Conservation (phyloP, 2,113 vertebrate species). For the Bambusicola thoracicus region DNA sequence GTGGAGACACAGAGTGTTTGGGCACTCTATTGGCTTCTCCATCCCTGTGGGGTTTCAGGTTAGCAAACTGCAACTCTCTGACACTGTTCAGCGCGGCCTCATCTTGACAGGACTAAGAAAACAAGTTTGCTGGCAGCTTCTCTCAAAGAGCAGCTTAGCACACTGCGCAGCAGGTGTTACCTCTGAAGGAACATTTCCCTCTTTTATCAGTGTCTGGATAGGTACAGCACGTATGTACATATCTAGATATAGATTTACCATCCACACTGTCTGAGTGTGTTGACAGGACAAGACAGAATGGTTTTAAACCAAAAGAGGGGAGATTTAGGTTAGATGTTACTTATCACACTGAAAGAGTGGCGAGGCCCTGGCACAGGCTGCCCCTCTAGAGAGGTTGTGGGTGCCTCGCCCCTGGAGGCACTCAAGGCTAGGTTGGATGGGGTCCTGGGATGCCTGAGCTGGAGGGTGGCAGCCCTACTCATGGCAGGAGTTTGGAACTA, state of each 20-base stretch:
- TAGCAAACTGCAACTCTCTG: background rate
- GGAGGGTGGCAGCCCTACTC: too few relatives aligned
- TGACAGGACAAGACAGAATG: too few relatives aligned
- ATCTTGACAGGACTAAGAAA: background rate
- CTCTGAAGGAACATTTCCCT: background rate
- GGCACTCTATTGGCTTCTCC: background rate
- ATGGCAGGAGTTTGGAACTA: too few relatives aligned
- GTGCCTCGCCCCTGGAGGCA: too few relatives aligned
- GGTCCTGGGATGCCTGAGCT: too few relatives aligned
- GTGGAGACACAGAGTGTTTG: background rate
- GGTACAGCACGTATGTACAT: background rate
- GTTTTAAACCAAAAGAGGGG: too few relatives aligned
- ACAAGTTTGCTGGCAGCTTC: accelerated
- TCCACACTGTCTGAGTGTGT: background rate
- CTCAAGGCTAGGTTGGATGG: too few relatives aligned
- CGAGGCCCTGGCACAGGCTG: too few relatives aligned
- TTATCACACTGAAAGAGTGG: too few relatives aligned
- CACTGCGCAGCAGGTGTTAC: background rate
- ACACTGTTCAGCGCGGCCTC: background rate
- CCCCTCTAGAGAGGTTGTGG: too few relatives aligned
- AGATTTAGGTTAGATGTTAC: too few relatives aligned
- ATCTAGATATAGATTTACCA: background rate
- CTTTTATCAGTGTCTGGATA: background rate
- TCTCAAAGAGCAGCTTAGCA: too few relatives aligned
- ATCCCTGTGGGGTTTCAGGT: background rate